Evolutionary conservation across 2,888 invertebrate genomes (phyloP), one percentile per base, ranked within the genome.

Genomic region (Andrena bicolor): DNA sequence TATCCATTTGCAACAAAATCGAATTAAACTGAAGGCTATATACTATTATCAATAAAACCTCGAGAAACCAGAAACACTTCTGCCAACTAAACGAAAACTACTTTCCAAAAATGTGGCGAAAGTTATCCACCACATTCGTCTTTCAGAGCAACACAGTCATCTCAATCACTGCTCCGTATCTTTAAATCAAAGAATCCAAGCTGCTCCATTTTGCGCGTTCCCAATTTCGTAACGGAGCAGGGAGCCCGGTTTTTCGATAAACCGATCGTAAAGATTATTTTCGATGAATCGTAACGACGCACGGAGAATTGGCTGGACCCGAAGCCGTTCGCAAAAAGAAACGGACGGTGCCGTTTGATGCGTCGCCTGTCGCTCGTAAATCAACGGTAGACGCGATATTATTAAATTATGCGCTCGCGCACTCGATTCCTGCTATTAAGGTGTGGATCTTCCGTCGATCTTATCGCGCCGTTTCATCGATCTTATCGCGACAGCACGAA

Each of bases 391-490:
- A 69, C 41, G 79, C 75, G 68, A 81, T 86, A 81, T 86, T 84
- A 84, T 83, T 84, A 86, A 86, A 86, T 86, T 84, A 84, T 81
- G 80, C 80, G 71, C 30, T 60, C 68, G 58, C 71, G 69, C 69
- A 53, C 76, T 72, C 72, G 35, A 76, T 85, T 83, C 86, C 86
- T 69, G 83, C 69, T 64, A 76, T 81, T 80, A 75, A 69, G 28
- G 70, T 61, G 60, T 68, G 68, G 68, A 76, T 60, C 72, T 79
- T 51, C 80, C 63, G 75, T 84, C 79, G 76, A 86, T 86, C 85
- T 84, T 80, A 84, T 82, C 80, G 65, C 7, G 3, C 63, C 61
- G 78, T 85, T 87, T 82, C 65, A 80, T 86, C 84, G 80, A 86
- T 86, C 80, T 83, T 64, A 71, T 63, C 81, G 76, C 70, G 78